phyloP scores from a whole-genome alignment of 2,797 vertebrate species.

The Sebastes wilsoni region DNA sequence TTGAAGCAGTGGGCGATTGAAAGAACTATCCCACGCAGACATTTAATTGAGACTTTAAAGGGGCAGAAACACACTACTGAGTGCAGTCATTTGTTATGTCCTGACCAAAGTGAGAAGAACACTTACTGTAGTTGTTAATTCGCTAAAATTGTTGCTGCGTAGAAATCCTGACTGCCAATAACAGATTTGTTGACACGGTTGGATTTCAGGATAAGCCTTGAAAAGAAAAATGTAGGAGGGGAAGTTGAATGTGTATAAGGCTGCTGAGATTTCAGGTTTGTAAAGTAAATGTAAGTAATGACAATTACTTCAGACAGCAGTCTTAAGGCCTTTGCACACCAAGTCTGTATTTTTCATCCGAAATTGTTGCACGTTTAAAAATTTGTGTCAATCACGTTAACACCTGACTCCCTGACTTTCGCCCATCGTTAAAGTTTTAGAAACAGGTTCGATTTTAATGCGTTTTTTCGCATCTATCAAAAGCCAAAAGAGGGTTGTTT shows the following conservation, averaged over 20 bases:
- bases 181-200: not conserved
- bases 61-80: not conserved
- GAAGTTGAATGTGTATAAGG: not conserved
- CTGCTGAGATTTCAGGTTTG: not conserved
- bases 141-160: not conserved
- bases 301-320: no score
- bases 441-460: no score
- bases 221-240: not conserved
- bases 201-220: not conserved
- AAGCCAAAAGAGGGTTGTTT: no score
- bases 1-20: slow-evolving; percentile 12
- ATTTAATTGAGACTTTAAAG: slow-evolving; percentile 32
- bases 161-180: not conserved
- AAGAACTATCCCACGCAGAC: slow-evolving; percentile 5
- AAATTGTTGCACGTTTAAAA: no score
- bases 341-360: no score
- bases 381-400: no score
- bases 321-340: no score
- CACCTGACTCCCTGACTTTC: no score
- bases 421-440: no score
- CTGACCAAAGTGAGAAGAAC: slow-evolving; percentile 3
- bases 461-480: no score
- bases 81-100: not conserved
- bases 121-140: not conserved
- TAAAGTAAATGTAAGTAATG: not conserved